phyloP scores from a whole-genome alignment of 2,797 vertebrate genomes.

The Apogon talboti region DNA sequence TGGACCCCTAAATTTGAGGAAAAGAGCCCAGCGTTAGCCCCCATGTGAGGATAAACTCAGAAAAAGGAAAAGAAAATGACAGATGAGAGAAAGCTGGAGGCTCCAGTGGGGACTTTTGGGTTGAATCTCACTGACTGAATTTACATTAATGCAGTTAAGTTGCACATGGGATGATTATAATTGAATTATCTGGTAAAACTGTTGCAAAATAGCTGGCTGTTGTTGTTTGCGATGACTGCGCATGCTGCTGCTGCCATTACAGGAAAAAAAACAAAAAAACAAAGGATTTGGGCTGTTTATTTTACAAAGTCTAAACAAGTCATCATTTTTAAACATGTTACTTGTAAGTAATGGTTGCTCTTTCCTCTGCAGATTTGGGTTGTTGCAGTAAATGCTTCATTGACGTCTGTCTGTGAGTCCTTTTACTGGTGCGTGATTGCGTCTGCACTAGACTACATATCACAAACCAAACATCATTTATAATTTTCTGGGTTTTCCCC shows the following conservation, averaged over 20 bases:
- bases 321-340: neutral
- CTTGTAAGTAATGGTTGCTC: neutral
- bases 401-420: neutral
- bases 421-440: constrained; percentile 1
- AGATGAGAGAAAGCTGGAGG: constrained; percentile 3
- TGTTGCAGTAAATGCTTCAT: neutral
- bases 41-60: neutral
- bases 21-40: constrained; percentile 15
- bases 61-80: constrained; percentile 6
- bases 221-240: constrained; percentile 21
- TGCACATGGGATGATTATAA: constrained; percentile 33
- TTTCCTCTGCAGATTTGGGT: neutral
- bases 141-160: constrained; percentile 45
- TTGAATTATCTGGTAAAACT: constrained; percentile 35
- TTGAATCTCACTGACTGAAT: constrained; percentile 17
- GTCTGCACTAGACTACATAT: neutral
- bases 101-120: neutral
- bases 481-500: neutral
- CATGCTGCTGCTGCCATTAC: neutral
- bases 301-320: constrained; percentile 4
- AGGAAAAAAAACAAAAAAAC: neutral
- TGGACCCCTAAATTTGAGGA: constrained; percentile 22
- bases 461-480: neutral
- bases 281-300: neutral
- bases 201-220: constrained; percentile 20